Percentiles rank a stretch among this genome's conserved stretches.
These are phyloP conservation scores for Leptestheria dahalacensis DNA, from an alignment of 1,140 invertebrate species.

Conservation along the genomic window DNA sequence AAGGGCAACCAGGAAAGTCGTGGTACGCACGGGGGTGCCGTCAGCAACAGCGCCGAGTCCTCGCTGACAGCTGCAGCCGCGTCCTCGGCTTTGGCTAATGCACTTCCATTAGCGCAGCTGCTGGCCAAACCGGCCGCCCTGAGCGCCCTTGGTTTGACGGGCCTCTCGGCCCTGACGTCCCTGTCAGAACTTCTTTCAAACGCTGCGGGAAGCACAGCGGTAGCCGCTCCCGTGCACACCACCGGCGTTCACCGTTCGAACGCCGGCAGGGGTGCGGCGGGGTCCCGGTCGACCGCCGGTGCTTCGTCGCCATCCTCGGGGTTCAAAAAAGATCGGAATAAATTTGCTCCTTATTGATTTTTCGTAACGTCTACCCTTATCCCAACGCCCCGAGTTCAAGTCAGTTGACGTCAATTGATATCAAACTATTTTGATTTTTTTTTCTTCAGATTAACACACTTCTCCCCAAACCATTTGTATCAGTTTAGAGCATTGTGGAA, in stretches of 20 bases:
- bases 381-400: too few species aligned
- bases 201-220: slow-evolving; percentile 22
- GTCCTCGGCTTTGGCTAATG: slow-evolving; percentile 63
- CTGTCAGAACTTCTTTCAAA: slow-evolving; percentile 49
- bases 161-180: slow-evolving; percentile 46
- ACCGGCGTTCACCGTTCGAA: slow-evolving; percentile 60
- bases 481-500: too few species aligned
- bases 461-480: too few species aligned
- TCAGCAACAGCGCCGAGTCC: slow-evolving; percentile 24
- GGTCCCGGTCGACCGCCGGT: slow-evolving; percentile 45
- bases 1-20: slow-evolving; percentile 76
- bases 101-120: slow-evolving; percentile 78
- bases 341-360: slow-evolving; percentile 73
- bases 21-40: slow-evolving; percentile 23
- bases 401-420: not conserved
- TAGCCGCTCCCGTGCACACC: slow-evolving; percentile 33
- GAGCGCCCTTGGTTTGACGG: slow-evolving; percentile 64
- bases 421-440: too few species aligned
- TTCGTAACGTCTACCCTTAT: not conserved
- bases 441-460: too few species aligned
- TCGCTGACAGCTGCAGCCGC: slow-evolving; percentile 30
- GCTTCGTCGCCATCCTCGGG: slow-evolving; percentile 26
- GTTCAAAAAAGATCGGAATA: slow-evolving; percentile 51
- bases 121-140: slow-evolving; percentile 74
- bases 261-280: slow-evolving; percentile 37